Percentiles rank a stretch among this genome's conserved stretches.
phyloP scores from a whole-genome alignment of 2,113 vertebrate genomes.

The Phalacrocorax aristotelis region DNA sequence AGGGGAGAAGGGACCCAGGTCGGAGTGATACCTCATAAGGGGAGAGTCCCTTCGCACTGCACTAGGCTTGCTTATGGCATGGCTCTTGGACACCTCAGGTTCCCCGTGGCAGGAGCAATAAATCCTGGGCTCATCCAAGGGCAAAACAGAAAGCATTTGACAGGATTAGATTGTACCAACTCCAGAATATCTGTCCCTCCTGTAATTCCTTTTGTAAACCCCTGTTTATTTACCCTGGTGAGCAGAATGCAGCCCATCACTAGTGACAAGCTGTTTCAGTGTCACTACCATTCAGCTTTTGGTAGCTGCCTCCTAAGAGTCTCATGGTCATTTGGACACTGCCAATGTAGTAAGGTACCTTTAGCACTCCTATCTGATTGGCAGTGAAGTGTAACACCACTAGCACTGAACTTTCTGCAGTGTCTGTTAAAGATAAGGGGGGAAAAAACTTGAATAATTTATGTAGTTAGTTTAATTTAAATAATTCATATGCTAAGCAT shows the following conservation, averaged over 20 bases:
- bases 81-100: not conserved
- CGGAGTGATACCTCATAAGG: not conserved
- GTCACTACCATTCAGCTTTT: not conserved
- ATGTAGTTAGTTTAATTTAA: constrained; percentile 71
- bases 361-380: constrained; percentile 38
- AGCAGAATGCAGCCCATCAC: not conserved
- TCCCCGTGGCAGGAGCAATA: not conserved
- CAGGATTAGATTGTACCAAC: not conserved
- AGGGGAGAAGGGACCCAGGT: not conserved
- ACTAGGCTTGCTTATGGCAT: not conserved
- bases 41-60: not conserved
- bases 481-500: constrained; percentile 72
- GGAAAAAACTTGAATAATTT: constrained; percentile 59
- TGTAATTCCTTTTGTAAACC: not conserved
- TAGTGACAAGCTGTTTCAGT: not conserved
- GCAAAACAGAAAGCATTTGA: not conserved
- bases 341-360: not conserved
- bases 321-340: not conserved
- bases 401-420: constrained; percentile 54
- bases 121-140: not conserved
- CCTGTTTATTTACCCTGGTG: not conserved
- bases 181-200: not conserved
- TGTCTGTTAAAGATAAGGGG: constrained; percentile 58
- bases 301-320: not conserved
- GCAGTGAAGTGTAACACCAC: constrained; percentile 28